A percentile compares a stretch with the other conserved stretches of the same genome.
These are phyloP conservation scores for Bellardia bayeri DNA, from an alignment of 2,888 invertebrate genomes.

Conservation along the genomic window DNA sequence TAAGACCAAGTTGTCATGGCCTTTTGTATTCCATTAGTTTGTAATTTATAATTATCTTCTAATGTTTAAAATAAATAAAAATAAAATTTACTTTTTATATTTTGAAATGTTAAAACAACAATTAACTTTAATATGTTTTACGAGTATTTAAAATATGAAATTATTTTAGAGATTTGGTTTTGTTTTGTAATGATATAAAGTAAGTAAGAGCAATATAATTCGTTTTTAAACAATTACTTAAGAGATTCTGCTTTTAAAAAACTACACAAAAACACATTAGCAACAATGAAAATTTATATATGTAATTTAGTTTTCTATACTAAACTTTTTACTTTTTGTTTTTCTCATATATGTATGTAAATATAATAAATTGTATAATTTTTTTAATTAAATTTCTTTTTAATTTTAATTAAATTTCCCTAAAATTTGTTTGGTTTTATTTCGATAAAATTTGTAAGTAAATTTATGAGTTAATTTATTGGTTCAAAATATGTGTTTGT, in stretches of 20 bases:
- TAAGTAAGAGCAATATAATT: constrained; percentile 31
- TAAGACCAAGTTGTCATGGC: too few species aligned
- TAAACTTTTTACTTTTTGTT: constrained; percentile 46
- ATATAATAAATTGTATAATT: constrained; percentile 57
- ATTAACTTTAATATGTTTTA: constrained; percentile 55
- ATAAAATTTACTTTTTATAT: background rate
- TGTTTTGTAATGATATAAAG: constrained; percentile 25
- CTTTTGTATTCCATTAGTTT: too few species aligned
- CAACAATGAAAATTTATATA: constrained; percentile 74
- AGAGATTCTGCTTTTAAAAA: constrained; percentile 68
- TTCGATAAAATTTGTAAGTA: constrained; percentile 9
- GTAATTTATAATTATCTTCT: too few species aligned
- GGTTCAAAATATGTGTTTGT: constrained; percentile 11
- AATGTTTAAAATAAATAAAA: too few species aligned
- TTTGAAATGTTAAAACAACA: constrained; percentile 51
- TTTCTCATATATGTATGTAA: constrained; percentile 22
- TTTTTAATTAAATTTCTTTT: constrained; percentile 35
- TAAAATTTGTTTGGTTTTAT: constrained; percentile 40
- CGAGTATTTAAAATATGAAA: constrained; percentile 45
- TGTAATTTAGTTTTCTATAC: constrained; percentile 6
- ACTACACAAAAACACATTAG: constrained; percentile 78
- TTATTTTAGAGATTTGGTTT: constrained; percentile 2
- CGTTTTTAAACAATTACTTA: constrained; percentile 38
- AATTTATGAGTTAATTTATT: background rate
- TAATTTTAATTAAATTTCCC: constrained; percentile 69